phyloP scores from a whole-genome alignment of 1,140 invertebrate species.

The Neodiprion fabricii region DNA sequence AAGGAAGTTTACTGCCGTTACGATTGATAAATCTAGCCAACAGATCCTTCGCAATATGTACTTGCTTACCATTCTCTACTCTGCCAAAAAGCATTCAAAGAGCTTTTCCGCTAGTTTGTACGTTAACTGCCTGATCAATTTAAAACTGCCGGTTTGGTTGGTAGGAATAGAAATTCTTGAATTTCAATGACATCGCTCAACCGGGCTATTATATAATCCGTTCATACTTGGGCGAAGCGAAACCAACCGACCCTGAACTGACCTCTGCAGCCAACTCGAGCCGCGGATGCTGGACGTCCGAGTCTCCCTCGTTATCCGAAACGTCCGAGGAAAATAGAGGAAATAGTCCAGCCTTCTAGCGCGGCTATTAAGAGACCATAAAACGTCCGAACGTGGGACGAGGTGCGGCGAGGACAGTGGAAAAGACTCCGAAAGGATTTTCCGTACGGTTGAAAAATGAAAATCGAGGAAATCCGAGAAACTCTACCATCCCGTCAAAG shows the following conservation, averaged over 20 bases:
- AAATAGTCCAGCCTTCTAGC: not conserved
- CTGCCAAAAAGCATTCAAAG: not conserved
- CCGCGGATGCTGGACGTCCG: not conserved
- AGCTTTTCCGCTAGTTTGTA: not conserved
- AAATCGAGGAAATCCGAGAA: not conserved
- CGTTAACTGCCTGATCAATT: constrained; percentile 6
- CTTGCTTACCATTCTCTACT: not conserved
- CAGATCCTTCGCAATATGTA: not conserved
- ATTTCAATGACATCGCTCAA: not conserved
- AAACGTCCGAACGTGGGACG: not conserved
- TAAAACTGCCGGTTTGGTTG: not conserved
- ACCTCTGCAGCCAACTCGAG: not conserved
- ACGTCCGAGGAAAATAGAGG: not conserved
- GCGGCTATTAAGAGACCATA: constrained; percentile 1
- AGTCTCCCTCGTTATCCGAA: constrained; percentile 1
- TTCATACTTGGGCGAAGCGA: not conserved
- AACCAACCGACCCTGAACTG: not conserved
- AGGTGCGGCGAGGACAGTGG: not conserved
- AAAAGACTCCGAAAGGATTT: not conserved
- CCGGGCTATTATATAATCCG: not conserved
- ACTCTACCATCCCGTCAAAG: not conserved
- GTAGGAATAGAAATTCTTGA: not conserved
- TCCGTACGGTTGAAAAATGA: no score
- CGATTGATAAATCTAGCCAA: constrained; percentile 13
- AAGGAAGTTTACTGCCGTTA: not conserved